Evolutionary conservation across 2,113 vertebrate genomes (phyloP).

Genomic region (Bostrychus sinensis): DNA sequence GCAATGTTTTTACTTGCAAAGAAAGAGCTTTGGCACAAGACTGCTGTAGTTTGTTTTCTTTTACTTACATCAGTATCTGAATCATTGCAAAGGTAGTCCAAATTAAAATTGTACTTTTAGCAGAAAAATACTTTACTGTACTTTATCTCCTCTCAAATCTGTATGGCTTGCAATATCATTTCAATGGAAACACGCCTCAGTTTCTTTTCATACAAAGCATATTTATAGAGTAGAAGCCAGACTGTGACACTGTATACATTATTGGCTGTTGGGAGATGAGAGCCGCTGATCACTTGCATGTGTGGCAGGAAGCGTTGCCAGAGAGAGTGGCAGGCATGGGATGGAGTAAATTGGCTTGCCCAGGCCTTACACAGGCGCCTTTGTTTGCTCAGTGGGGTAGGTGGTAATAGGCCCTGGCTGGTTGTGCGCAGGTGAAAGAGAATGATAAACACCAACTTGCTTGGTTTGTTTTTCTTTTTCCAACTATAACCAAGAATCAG

Average conservation of each 20-base stretch:
- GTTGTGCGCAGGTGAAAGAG: slow-evolving; percentile 61
- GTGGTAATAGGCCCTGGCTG: slow-evolving; percentile 59
- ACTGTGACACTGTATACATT: slow-evolving; percentile 26
- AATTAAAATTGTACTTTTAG: not conserved
- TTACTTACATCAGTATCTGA: not conserved
- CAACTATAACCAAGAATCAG: slow-evolving; percentile 50
- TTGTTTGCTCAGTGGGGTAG: slow-evolving; percentile 69
- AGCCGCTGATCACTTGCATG: slow-evolving; percentile 56
- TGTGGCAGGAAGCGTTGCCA: slow-evolving; percentile 51
- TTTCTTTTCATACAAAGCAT: slow-evolving; percentile 12
- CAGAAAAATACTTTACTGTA: no score
- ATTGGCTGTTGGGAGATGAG: slow-evolving; percentile 38
- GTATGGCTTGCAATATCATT: not conserved
- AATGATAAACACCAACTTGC: slow-evolving; percentile 59
- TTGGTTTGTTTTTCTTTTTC: slow-evolving; percentile 53
- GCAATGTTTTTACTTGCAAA: no score
- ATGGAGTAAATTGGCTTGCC: slow-evolving; percentile 56
- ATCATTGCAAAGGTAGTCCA: no score
- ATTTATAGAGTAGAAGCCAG: slow-evolving; percentile 24
- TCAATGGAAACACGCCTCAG: not conserved
- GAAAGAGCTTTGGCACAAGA: no score
- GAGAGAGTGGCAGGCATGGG: slow-evolving; percentile 54
- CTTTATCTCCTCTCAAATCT: no score
- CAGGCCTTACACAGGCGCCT: slow-evolving; percentile 64
- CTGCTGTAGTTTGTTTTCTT: no score